Evolutionary conservation across 1,140 invertebrate genomes (phyloP), one percentile per base, ranked within the genome.

Genomic region (Leptinotarsa lineolata): DNA sequence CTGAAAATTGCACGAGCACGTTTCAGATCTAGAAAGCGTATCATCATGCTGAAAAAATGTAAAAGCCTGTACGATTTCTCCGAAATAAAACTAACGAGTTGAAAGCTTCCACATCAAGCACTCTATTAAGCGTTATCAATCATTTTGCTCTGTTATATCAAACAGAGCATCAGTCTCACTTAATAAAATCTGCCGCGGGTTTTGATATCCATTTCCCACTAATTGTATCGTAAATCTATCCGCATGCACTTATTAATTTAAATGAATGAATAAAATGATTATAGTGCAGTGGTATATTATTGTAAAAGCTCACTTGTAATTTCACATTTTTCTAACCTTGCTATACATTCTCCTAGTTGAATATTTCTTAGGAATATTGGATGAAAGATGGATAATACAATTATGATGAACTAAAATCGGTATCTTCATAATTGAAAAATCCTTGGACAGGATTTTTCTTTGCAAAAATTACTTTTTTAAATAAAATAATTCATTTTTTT

Each of bases 151-250:
- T 54, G 15, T 18, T 15, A 54, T 54, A 54, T 54, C 48, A 54
- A 54, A 16, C 48, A 16, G 48, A 54, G n/a, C 48, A 54, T 54
- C 48, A 54, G 48, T 18, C n/a, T 18, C 48, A 54, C n/a, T 54
- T 18, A 15, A 54, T 54, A 16, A 54, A 54, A 54, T 54, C 16
- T 18, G 48, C 48, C 48, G 4, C 48, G n/a, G 48, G 48, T 54
- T 54, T 18, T 54, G n/a, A 54, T 54, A 54, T 54, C 48, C n/a
- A 54, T 54, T 54, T 54, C 48, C n/a, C 48, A 54, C 48, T 54
- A 54, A 54, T 54, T 54, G 48, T 54, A 18, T 54, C 48, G 48
- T 54, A 54, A 54, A 54, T 54, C 15, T 54, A 16, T 54, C 30
- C 30, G 30, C 30, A 54, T 54, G 48, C 48, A 54, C n/a, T 54